Evolutionary conservation across 37 sponge, comb jelly and placozoan genomes (phyloP), one percentile per base, ranked within the genome.

Genomic region (Halichondria panicea): DNA sequence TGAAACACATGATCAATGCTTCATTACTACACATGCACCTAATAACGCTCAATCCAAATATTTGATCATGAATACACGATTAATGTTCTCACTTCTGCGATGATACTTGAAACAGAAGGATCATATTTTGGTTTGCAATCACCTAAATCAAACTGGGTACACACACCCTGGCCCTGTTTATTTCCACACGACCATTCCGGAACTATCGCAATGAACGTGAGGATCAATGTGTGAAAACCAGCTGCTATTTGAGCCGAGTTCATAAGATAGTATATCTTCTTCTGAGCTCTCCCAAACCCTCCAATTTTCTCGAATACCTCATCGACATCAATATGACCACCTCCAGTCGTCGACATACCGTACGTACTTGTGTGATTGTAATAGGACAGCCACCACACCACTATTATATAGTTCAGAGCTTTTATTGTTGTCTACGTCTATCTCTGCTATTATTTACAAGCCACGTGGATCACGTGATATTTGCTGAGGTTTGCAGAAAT

Each of bases 281-380:
- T 74, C 43, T 86, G 87, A 24, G 27, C 55, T 8, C 56, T 40
- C 4, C 87, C 87, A 73, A 86, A 79, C 41, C 80, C 62, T 46
- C 87, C 87, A 18, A 72, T 72, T 27, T 68, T 39, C n/a, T 56
- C 27, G 33, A 86, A 72, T 28, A 72, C 75, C 21, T 68, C 75
- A 53, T 86, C 87, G 0, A 86, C 31, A 45, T 86, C 81, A 80
- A 86, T 84, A 65, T 60, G n/a, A n/a, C n/a, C n/a, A n/a, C n/a
- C n/a, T n/a, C n/a, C n/a, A n/a, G n/a, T n/a, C n/a, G n/a, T n/a
- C n/a, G n/a, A n/a, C n/a, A n/a, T n/a, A n/a, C n/a, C n/a, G n/a
- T n/a, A n/a, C n/a, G n/a, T n/a, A n/a, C n/a, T n/a, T n/a, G n/a
- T n/a, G n/a, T n/a, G n/a, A n/a, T n/a, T n/a, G n/a, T n/a, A n/a